Evolutionary conservation across 2,888 invertebrate species (phyloP).

Genomic region (Hartigia nigra): DNA sequence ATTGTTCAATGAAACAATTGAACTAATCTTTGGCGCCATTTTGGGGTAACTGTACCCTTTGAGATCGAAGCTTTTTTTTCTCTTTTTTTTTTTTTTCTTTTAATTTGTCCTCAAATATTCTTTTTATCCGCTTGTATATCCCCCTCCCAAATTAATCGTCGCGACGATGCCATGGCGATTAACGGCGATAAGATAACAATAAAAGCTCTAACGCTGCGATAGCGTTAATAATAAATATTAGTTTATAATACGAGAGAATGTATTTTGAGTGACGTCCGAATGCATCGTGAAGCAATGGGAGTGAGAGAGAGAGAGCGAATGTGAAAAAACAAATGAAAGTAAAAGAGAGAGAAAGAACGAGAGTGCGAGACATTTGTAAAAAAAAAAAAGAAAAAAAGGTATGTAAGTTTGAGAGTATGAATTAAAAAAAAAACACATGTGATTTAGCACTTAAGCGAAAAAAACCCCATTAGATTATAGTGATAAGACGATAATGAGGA

Average conservation of each 20-base stretch:
- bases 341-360: conserved; percentile 17
- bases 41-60: background rate
- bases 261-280: background rate
- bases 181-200: background rate
- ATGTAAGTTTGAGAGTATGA: conserved; percentile 54
- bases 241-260: background rate
- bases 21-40: background rate
- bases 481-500: conserved; percentile 14
- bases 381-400: conserved; percentile 57
- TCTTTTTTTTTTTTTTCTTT: background rate
- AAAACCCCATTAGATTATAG: conserved; percentile 50
- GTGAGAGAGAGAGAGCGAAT: conserved; percentile 23
- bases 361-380: conserved; percentile 43
- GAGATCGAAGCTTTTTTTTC: background rate
- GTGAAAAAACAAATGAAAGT: conserved; percentile 22
- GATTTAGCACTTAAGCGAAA: conserved; percentile 62
- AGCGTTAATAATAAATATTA: background rate
- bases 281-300: background rate
- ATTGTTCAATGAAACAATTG: background rate
- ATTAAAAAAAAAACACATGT: conserved; percentile 57
- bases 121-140: background rate
- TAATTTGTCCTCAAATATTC: background rate
- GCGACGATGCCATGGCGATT: background rate
- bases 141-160: background rate
- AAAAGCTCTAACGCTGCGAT: background rate